Base-by-base conservation (phyloP, 2,113 vertebrate genomes). In the Pipra filicauda region DNA sequence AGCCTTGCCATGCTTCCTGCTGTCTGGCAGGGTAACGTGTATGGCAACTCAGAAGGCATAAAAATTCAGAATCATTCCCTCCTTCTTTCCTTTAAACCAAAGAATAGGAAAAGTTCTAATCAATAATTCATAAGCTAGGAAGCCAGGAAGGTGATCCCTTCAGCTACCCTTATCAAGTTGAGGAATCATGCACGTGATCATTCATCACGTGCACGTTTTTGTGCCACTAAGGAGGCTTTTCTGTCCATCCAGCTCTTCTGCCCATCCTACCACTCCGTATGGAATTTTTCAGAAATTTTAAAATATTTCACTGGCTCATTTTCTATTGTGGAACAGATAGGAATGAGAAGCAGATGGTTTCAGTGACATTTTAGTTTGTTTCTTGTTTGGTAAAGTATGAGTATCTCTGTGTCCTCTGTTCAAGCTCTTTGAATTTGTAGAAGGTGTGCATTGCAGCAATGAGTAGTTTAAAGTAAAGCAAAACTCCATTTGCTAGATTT, bases 1-100 rank as follows among this genome's bases (percentile, higher is more conserved):
- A 80, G 15, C 11, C 24, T 86, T 2, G 1, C 15, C 15, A 18
- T 74, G 7, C 31, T 69, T 78, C 7, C 14, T 0, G 0, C 30
- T 86, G 64, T 33, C n/a, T 82, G 49, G 8, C 15, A 48, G 24
- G 30, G 61, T 9, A 48, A 57, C 7, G 13, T 11, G 11, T 11
- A 2, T 1, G 2, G 41, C 12, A 75, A 13, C 9, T 0, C 1
- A 5, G 7, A 8, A 37, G 37, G 21, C 8, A 26, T 24, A 49
- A 82, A 67, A 82, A 57, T 37, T 66, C 12, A 19, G 12, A 72
- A 30, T 67, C 2, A 49, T 86, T 46, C 8, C 76, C 7, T 74
- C 20, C 41, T 64, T 44, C 14, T 41, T 55, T 58, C 31, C 30
- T 86, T 87, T 46, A 66, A 62, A 71, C 2, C 2, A 54, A 70